phyloP scores from a whole-genome alignment of 2,797 vertebrate species.

The Pseudochirops corinnae region DNA sequence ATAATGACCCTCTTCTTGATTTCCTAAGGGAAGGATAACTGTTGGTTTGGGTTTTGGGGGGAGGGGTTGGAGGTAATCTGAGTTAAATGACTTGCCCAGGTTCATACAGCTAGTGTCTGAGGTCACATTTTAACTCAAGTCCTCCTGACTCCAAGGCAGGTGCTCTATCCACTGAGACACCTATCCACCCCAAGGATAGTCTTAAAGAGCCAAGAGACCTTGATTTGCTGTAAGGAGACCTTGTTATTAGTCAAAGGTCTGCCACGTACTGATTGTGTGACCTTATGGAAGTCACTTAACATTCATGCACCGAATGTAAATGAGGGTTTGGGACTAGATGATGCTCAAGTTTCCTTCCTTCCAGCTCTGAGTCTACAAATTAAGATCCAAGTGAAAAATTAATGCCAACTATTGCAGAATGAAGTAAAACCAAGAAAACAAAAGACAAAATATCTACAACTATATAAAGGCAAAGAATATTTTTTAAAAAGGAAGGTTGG shows the following conservation, averaged over 20 bases:
- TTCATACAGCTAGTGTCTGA: neutral
- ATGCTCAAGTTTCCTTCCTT: neutral
- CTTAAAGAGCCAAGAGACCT: neutral
- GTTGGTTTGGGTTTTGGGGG: neutral
- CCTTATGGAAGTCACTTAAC: neutral
- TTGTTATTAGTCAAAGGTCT: neutral
- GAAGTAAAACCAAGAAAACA: neutral
- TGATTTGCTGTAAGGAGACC: neutral
- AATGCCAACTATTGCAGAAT: neutral
- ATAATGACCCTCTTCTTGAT: slow-evolving; percentile 44
- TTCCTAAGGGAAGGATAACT: neutral
- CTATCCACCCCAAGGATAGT: neutral
- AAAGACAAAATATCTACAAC: neutral
- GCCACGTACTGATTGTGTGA: neutral
- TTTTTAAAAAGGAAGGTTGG: neutral
- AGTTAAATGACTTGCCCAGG: no score
- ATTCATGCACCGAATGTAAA: neutral
- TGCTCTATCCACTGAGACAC: neutral
- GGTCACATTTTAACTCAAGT: neutral
- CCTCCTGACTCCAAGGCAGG: neutral
- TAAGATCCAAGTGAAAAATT: neutral
- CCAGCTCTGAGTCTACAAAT: neutral
- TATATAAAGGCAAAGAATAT: neutral
- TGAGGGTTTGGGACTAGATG: neutral
- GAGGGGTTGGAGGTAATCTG: no score